Percentiles rank a stretch among this genome's conserved stretches.
These are phyloP conservation scores for Gallinago jamesoni DNA, from an alignment of 2,113 vertebrate species.

Conservation along the genomic window DNA sequence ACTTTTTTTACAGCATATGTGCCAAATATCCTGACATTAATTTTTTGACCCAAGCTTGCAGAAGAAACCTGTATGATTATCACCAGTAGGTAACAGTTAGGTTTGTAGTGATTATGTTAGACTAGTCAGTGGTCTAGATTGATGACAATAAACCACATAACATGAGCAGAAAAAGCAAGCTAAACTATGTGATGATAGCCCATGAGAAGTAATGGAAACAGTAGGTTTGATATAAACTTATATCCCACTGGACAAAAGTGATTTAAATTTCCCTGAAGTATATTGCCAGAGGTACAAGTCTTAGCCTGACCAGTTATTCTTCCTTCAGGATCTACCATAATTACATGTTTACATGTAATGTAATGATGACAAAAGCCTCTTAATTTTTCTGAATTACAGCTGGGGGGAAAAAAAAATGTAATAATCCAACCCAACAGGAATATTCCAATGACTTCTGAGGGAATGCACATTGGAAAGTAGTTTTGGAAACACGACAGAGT, in stretches of 20 bases:
- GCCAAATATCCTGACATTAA: background rate
- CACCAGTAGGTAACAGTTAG: accelerated
- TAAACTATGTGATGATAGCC: background rate
- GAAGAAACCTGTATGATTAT: background rate
- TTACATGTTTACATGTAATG: background rate
- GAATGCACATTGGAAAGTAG: constrained; percentile 22
- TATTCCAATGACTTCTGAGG: background rate
- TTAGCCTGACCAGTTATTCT: background rate
- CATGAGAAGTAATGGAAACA: background rate
- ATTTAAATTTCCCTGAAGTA: background rate
- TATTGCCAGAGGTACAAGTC: background rate
- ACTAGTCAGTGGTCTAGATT: background rate
- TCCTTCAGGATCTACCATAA: background rate
- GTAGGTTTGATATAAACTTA: background rate
- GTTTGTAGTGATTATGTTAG: background rate
- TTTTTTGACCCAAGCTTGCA: background rate
- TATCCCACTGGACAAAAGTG: background rate
- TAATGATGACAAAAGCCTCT: background rate
- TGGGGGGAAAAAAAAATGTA: background rate
- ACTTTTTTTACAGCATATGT: background rate
- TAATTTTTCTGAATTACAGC: background rate
- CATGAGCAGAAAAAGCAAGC: background rate
- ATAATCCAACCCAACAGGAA: background rate
- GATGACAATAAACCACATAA: background rate
- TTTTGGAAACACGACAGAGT: constrained; percentile 3